These are phyloP conservation scores for Gallinago nigripennis DNA, from an alignment of 2,797 vertebrate species.

Conservation along the genomic window DNA sequence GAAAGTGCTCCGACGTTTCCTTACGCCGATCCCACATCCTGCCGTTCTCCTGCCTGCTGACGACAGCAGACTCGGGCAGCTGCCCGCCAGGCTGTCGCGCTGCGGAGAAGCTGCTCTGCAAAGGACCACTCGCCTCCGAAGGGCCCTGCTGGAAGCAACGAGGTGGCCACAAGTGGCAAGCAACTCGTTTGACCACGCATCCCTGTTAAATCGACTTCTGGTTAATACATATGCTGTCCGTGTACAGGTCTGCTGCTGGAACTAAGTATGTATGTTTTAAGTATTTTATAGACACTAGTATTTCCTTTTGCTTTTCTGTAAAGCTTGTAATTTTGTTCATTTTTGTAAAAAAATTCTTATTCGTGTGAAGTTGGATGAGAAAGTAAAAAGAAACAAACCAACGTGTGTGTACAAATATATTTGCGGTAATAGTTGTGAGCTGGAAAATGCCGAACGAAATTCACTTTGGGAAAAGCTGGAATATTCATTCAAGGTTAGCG, in stretches of 20 bases:
- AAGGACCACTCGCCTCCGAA: not conserved
- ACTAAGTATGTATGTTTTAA: not conserved
- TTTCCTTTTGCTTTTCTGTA: slow-evolving; percentile 47
- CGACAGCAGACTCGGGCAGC: not conserved
- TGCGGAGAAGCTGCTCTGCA: not conserved
- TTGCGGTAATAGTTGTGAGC: not conserved
- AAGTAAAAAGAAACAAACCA: slow-evolving; percentile 16
- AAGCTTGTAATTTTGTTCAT: slow-evolving; percentile 42
- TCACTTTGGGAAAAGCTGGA: slow-evolving; percentile 45
- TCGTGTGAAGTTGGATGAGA: not conserved
- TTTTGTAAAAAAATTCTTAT: not conserved
- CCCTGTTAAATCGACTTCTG: not conserved
- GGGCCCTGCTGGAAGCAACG: not conserved
- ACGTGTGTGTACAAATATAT: not conserved
- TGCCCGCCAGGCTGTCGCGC: not conserved
- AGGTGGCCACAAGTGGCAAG: not conserved
- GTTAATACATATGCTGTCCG: not conserved
- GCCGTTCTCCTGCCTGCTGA: not conserved
- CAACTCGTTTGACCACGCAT: not conserved
- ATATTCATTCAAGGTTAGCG: not conserved
- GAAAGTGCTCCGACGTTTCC: not conserved
- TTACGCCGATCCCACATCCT: not conserved
- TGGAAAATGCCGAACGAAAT: not conserved
- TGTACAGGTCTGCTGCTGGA: slow-evolving; percentile 45
- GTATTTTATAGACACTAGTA: not conserved